These are phyloP conservation scores for Micrastur ruficollis DNA, from an alignment of 2,797 vertebrate species.

Conservation along the genomic window DNA sequence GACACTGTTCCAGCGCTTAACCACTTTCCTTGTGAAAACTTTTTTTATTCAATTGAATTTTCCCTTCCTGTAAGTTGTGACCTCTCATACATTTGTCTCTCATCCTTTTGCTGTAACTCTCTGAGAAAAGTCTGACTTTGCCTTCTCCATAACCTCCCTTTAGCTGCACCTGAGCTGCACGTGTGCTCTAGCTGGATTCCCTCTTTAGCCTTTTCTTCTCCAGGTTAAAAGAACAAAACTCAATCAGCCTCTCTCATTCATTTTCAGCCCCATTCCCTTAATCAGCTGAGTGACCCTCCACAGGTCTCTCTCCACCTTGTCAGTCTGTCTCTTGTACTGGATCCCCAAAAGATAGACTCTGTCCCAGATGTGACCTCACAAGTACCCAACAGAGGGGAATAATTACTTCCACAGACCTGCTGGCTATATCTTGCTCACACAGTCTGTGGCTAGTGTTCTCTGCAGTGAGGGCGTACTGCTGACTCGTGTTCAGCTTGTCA, in stretches of 20 bases:
- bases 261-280: neutral
- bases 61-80: neutral
- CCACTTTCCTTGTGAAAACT: neutral
- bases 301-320: neutral
- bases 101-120: neutral
- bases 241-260: neutral
- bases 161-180: neutral
- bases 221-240: neutral
- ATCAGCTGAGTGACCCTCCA: neutral
- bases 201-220: neutral
- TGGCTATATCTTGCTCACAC: neutral
- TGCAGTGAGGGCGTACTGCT: neutral
- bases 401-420: neutral
- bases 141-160: neutral
- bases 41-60: neutral
- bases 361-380: neutral
- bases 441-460: neutral
- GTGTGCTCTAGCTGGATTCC: neutral
- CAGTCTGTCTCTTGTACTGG: neutral
- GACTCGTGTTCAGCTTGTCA: neutral
- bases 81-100: neutral
- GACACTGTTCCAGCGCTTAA: neutral
- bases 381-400: neutral
- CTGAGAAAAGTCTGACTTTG: neutral
- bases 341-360: neutral